Base-by-base conservation (phyloP, 2,888 invertebrate genomes). In the Aphodius granarius region DNA sequence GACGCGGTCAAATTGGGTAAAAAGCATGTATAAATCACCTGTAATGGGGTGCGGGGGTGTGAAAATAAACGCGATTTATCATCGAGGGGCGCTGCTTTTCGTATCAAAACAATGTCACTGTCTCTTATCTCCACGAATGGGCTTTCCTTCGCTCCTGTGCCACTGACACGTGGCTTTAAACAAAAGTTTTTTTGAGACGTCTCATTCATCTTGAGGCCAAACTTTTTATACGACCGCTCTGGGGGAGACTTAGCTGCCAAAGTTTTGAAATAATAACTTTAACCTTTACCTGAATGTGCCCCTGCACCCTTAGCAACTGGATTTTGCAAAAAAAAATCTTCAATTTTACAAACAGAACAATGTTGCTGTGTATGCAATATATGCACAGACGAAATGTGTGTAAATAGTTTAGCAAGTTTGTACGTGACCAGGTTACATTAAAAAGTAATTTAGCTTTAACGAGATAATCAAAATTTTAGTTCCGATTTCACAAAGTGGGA, bases 1-100 rank as follows among this genome's bases (percentile, higher is more conserved):
- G 84, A 84, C 84, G 81, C 82, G 85, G 85, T 85, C 84, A 85
- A 84, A 85, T 85, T 84, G 83, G 82, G 84, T 82, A 83, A 84
- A 85, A 84, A 83, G 83, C 80, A 80, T 80, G 78, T 81, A 86
- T 86, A 84, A 84, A 86, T 86, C 85, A 84, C 43, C 43, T 43
- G 43, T 43, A 43, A 43, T 43, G 43, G 43, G 43, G 43, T 43
- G 13, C 9, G 43, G 43, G 43, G 43, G 43, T 43, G 43, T 43
- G 43, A 43, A 43, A 43, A 43, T 43, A 43, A 43, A 13, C 43
- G 43, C 43, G 43, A 43, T 43, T 43, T 43, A 43, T 43, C 43
- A 43, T 43, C 43, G 43, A 13, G 43, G 43, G 43, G 43, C 43
- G 43, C 43, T 43, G 43, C 43, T 43, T 43, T 43, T 43, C 43